These are phyloP conservation scores for Chrysomallon squamiferum DNA, from an alignment of 1,140 invertebrate genomes.

Conservation along the genomic window DNA sequence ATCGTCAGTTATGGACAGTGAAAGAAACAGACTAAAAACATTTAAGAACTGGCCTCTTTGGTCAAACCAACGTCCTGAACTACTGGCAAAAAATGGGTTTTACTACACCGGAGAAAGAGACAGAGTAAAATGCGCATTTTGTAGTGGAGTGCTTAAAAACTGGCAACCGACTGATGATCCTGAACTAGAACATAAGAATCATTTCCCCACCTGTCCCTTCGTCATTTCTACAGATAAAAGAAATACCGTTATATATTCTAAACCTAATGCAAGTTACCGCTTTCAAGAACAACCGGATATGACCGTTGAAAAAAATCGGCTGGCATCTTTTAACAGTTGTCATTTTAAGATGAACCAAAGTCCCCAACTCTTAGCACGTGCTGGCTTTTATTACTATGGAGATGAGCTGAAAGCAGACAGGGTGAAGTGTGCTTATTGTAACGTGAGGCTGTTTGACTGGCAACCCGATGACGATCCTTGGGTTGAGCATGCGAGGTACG, in stretches of 20 bases:
- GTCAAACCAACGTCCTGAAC: background rate
- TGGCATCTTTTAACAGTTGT: constrained; percentile 1
- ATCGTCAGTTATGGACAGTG: background rate
- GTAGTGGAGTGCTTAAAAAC: constrained; percentile 83
- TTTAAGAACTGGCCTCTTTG: background rate
- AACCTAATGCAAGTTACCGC: background rate
- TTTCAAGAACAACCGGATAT: background rate
- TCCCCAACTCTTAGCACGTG: constrained; percentile 1
- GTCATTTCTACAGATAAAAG: constrained; percentile 54
- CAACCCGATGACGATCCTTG: background rate
- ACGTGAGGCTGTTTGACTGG: background rate
- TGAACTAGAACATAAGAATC: constrained; percentile 85
- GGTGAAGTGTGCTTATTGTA: background rate
- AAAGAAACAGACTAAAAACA: background rate
- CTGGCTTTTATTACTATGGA: constrained; percentile 11
- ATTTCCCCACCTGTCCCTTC: constrained; percentile 82
- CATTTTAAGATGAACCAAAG: background rate
- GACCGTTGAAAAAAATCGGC: background rate
- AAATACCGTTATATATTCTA: background rate
- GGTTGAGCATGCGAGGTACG: background rate
- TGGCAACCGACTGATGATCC: constrained; percentile 87
- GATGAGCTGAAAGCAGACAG: background rate
- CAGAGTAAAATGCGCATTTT: constrained; percentile 85
- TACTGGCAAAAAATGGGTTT: background rate
- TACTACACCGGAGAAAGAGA: constrained; percentile 64